phyloP scores from a whole-genome alignment of 2,888 invertebrate genomes.

The Prosopocoilus inquinatus region DNA sequence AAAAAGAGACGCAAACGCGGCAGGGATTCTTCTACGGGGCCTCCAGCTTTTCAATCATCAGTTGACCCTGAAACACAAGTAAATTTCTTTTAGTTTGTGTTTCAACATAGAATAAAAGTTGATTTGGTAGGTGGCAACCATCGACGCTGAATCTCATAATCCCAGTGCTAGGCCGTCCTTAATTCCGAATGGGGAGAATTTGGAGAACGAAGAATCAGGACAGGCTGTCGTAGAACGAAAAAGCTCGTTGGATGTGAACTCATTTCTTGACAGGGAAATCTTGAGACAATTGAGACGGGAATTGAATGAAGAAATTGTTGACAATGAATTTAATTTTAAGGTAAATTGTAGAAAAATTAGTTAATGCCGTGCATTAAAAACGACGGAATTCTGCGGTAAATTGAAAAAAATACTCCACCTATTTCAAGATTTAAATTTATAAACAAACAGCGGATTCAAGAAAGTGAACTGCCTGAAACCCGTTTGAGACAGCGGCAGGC shows the following conservation, averaged over 20 bases:
- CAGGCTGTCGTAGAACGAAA: slow-evolving; percentile 13
- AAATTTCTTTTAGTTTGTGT: background rate
- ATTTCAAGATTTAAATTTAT: too few relatives aligned
- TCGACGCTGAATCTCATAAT: slow-evolving; percentile 61
- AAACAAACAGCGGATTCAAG: too few relatives aligned
- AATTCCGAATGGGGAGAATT: slow-evolving; percentile 51
- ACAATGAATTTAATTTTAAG: slow-evolving; percentile 67
- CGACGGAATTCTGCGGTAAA: too few relatives aligned
- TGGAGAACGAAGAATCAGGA: slow-evolving; percentile 21
- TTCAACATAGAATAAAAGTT: background rate
- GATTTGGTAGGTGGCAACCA: slow-evolving; percentile 27
- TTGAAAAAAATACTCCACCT: too few relatives aligned
- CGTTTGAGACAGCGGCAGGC: too few relatives aligned
- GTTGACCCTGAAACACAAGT: slow-evolving; percentile 72
- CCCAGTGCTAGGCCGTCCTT: slow-evolving; percentile 66
- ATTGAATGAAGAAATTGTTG: slow-evolving; percentile 65
- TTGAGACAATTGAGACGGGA: slow-evolving; percentile 66
- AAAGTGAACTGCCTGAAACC: too few relatives aligned
- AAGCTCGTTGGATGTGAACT: slow-evolving; percentile 38
- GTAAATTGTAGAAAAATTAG: slow-evolving; percentile 45
- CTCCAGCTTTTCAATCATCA: slow-evolving; percentile 43
- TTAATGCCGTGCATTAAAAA: background rate
- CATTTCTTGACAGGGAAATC: slow-evolving; percentile 61
- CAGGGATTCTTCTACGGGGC: slow-evolving; percentile 42
- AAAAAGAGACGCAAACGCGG: slow-evolving; percentile 52